Evolutionary conservation across 2,113 vertebrate species (phyloP).

Genomic region (Bucco capensis): DNA sequence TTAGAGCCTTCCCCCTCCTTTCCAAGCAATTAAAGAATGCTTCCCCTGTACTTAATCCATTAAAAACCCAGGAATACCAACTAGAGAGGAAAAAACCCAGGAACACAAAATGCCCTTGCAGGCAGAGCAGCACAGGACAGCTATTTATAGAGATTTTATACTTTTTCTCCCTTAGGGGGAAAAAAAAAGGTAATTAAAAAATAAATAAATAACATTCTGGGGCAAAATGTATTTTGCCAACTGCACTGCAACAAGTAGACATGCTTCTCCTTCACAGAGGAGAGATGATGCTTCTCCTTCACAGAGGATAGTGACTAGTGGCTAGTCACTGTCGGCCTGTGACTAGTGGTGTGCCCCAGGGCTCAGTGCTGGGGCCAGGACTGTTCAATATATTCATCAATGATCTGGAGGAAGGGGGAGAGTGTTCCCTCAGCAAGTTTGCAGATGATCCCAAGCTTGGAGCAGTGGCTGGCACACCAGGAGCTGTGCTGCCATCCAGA

Average conservation of each 20-base stretch:
- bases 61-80: too few species aligned
- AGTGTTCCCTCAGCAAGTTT: too few species aligned
- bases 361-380: too few species aligned
- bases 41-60: constrained; percentile 58
- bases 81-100: too few species aligned
- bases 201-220: background rate
- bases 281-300: background rate
- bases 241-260: background rate
- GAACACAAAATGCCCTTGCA: background rate
- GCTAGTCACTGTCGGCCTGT: too few species aligned
- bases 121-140: background rate
- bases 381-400: too few species aligned
- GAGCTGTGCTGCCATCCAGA: too few species aligned
- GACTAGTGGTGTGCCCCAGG: too few species aligned
- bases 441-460: too few species aligned
- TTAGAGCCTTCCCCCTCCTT: background rate
- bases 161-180: background rate
- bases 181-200: background rate
- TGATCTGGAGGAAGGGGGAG: too few species aligned
- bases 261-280: background rate
- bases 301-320: too few species aligned
- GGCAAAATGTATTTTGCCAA: background rate
- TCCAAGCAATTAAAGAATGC: constrained; percentile 44
- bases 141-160: background rate
- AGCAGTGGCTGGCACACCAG: too few species aligned